Evolutionary conservation across 2,888 invertebrate genomes (phyloP).

Genomic region (Mesorhabditis belari): DNA sequence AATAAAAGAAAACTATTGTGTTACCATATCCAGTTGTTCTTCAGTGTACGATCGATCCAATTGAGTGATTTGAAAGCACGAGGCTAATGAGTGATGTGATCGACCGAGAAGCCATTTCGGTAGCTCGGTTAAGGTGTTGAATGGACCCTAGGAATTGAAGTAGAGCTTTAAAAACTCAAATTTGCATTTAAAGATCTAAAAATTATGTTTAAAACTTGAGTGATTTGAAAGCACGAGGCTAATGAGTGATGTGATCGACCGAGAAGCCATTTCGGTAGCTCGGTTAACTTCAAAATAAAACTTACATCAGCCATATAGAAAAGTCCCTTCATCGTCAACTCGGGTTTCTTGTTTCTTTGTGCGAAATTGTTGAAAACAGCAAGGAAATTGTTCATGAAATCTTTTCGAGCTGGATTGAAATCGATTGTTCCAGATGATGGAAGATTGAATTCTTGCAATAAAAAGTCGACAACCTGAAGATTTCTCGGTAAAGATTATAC

Average conservation of each 20-base stretch:
- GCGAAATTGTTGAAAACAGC: neutral
- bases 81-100: too few relatives aligned
- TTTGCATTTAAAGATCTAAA: too few relatives aligned
- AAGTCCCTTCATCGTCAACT: neutral
- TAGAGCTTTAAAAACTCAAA: too few relatives aligned
- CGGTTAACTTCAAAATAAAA: neutral
- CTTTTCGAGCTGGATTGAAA: neutral
- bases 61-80: too few relatives aligned
- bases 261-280: neutral
- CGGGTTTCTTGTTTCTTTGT: neutral
- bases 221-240: neutral
- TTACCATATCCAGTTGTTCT: too few relatives aligned
- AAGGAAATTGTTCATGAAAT: neutral
- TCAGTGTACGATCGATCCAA: too few relatives aligned
- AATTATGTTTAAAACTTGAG: too few relatives aligned
- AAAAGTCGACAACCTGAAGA: neutral
- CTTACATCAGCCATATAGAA: neutral
- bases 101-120: too few relatives aligned
- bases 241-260: neutral
- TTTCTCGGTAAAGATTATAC: too few relatives aligned
- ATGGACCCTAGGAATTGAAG: too few relatives aligned
- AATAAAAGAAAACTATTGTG: too few relatives aligned
- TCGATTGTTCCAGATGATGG: neutral
- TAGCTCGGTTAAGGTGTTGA: too few relatives aligned
- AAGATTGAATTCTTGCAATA: neutral